Evolutionary conservation across 2,888 invertebrate species (phyloP).

Genomic region (Drosophila infuscata): DNA sequence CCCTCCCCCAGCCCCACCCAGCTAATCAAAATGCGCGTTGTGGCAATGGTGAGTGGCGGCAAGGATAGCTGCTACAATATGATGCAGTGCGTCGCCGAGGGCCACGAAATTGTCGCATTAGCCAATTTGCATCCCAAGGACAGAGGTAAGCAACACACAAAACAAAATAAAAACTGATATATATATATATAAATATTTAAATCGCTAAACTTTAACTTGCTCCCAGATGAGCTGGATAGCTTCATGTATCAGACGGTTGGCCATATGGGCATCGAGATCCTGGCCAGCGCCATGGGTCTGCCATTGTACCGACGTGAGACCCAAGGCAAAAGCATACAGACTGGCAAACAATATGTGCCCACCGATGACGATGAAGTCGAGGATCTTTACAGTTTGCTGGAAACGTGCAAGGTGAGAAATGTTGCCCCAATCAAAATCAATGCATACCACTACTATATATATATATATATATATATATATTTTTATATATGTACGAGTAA

Average conservation of each 20-base stretch:
- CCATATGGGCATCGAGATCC: conserved; percentile 95
- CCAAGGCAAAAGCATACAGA: conserved; percentile 92
- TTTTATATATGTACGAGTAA: background rate
- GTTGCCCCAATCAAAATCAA: background rate
- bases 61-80: conserved; percentile 99
- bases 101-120: conserved; percentile 96
- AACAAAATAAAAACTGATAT: background rate
- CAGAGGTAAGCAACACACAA: conserved; percentile 90
- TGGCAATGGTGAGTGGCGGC: conserved; percentile 97
- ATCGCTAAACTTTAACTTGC: conserved; percentile 7
- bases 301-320: conserved; percentile 95
- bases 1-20: conserved; percentile 10
- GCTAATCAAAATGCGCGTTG: conserved; percentile 90
- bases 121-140: conserved; percentile 96
- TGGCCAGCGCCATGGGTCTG: conserved; percentile 96
- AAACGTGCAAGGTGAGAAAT: conserved; percentile 83
- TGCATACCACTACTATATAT: background rate
- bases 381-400: conserved; percentile 94
- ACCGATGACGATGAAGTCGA: conserved; percentile 98
- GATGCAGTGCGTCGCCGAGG: conserved; percentile 98
- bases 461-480: background rate
- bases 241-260: conserved; percentile 99
- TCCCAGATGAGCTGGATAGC: conserved; percentile 95
- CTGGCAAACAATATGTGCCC: conserved; percentile 91
- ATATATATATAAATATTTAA: conserved; percentile 1